Evolutionary conservation across 2,888 invertebrate genomes (phyloP).

Genomic region (Eurois occulta): DNA sequence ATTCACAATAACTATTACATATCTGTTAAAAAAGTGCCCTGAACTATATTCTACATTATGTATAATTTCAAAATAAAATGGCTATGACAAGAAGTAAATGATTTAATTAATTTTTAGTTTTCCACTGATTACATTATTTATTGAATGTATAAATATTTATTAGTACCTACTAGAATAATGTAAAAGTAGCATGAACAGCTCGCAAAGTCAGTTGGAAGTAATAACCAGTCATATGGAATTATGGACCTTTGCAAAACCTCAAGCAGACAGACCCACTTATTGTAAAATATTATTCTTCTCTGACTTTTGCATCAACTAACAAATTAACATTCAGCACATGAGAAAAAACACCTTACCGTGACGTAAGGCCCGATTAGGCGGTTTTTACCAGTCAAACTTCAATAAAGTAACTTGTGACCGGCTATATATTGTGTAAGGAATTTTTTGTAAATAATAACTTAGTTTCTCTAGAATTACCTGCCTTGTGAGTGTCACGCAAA

Average conservation of each 20-base stretch:
- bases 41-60: not conserved
- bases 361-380: constrained; percentile 19
- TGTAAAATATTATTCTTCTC: no score
- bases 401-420: not conserved
- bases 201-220: not conserved
- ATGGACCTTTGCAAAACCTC: not conserved
- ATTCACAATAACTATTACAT: not conserved
- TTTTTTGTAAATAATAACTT: not conserved
- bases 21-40: not conserved
- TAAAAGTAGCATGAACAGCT: not conserved
- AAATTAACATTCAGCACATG: not conserved
- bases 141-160: not conserved
- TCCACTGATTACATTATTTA: not conserved
- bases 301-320: not conserved
- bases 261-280: not conserved
- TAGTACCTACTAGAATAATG: not conserved
- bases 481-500: constrained; percentile 7
- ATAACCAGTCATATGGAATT: not conserved
- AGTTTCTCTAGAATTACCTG: constrained; percentile 34
- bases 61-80: not conserved
- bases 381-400: constrained; percentile 4
- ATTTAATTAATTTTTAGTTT: no score
- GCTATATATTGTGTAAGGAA: not conserved
- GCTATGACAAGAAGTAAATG: no score
- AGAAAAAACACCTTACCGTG: not conserved